phyloP scores from a whole-genome alignment of 2,797 vertebrate genomes.

The Chiloscyllium punctatum region DNA sequence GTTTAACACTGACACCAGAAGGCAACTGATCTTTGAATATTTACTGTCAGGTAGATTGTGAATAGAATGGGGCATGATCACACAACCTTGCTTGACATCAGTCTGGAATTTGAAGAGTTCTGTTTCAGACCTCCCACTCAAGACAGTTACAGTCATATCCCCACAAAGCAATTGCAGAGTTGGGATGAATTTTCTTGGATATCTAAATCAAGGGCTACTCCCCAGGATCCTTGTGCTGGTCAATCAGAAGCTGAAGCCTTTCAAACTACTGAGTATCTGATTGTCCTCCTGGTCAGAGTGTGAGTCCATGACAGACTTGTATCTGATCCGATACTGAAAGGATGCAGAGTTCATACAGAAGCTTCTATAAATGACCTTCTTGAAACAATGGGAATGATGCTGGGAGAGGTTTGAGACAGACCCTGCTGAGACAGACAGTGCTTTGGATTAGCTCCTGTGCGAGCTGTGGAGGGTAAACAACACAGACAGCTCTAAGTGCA shows the following conservation, averaged over 20 bases:
- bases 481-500: background rate
- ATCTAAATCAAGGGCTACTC: background rate
- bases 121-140: no score
- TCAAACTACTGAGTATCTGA: background rate
- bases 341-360: background rate
- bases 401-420: background rate
- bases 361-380: background rate
- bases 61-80: no score
- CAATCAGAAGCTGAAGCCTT: background rate
- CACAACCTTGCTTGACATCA: no score
- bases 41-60: no score
- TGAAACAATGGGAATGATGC: background rate
- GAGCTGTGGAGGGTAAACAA: background rate
- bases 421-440: background rate
- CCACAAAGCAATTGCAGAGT: no score
- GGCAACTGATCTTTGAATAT: no score
- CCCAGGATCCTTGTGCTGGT: background rate
- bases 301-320: background rate
- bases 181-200: no score
- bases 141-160: no score
- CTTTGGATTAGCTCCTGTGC: background rate
- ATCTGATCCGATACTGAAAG: background rate
- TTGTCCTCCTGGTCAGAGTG: background rate
- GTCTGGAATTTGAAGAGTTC: no score
- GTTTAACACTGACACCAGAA: no score